Base-by-base conservation (phyloP, 2,113 vertebrate species). In the Cyphomyrus plagiostoma region DNA sequence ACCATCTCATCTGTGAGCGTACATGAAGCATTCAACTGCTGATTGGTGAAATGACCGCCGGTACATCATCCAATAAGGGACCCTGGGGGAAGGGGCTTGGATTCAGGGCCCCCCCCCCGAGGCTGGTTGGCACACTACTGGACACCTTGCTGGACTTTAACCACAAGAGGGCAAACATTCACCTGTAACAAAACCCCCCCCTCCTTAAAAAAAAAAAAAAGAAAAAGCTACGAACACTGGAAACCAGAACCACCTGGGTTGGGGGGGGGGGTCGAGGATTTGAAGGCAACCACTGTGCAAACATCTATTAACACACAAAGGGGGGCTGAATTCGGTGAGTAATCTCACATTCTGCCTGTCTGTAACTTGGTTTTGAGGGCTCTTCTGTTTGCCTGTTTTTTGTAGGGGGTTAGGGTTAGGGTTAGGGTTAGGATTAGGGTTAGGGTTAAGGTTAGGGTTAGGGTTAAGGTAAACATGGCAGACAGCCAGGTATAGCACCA, bases 101-200 rank as follows among this genome's bases (percentile, higher is more conserved):
- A 45, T 19, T 21, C 39, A 82, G 42, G 21, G 17, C 77, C 21
- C 6, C 5, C 30, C 77, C 26, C 0, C n/a, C n/a, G 66, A 30
- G 66, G 66, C 26, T 35, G 66, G 66, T 11, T 74, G 66, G 26
- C 9, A 15, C 66, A 30, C 70, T 39, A 4, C 70, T 35, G 30
- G 11, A 39, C 70, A 30, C 9, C 0, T 77, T 77, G 70, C 30
- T 39, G 70, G 70, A 77, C 80, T 83, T 53, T 48, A 9, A 83
- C 48, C 82, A 92, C 93, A 93, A 93, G 93, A 94, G 92, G 90
- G n/a, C 42, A 93, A 92, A 84, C 92, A 92, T 94, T 94, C 93
- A 5, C 30, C 30, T 39, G 30, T 77, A 77, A 39, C 62, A 90
- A 91, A 91, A 90, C 91, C 50, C 17, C 53, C 50, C 39, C 91